phyloP scores from a whole-genome alignment of 1,140 invertebrate species.

The Alviniconcha marisindica region DNA sequence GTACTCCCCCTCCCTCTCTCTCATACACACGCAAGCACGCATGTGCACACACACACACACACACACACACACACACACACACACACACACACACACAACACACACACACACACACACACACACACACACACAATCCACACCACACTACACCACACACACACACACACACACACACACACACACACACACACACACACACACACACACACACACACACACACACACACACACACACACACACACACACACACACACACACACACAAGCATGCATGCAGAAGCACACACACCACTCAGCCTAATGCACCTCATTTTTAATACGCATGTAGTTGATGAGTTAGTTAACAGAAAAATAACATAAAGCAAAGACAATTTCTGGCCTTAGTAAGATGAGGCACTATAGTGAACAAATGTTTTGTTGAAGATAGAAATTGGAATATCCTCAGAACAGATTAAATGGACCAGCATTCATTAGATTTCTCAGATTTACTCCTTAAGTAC shows the following conservation, averaged over 20 bases:
- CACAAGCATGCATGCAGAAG: background rate
- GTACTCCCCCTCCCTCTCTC: no score
- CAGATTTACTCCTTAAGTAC: no score
- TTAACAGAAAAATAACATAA: background rate
- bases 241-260: conserved; percentile 14
- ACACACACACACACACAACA: conserved; percentile 25
- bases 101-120: background rate
- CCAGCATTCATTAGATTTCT: no score
- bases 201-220: background rate
- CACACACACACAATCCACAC: conserved; percentile 8
- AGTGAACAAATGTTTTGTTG: background rate
- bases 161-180: background rate
- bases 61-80: conserved; percentile 34
- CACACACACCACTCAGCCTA: background rate
- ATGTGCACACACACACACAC: conserved; percentile 2
- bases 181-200: background rate
- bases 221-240: background rate
- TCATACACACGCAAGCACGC: no score
- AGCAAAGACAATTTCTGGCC: background rate
- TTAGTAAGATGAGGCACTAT: background rate
- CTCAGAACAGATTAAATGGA: background rate
- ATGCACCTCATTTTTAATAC: background rate
- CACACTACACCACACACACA: no score
- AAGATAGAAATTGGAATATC: background rate
- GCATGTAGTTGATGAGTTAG: background rate